Conservation (phyloP, 1,140 invertebrate genomes). For the Drosophila fuyamai region DNA sequence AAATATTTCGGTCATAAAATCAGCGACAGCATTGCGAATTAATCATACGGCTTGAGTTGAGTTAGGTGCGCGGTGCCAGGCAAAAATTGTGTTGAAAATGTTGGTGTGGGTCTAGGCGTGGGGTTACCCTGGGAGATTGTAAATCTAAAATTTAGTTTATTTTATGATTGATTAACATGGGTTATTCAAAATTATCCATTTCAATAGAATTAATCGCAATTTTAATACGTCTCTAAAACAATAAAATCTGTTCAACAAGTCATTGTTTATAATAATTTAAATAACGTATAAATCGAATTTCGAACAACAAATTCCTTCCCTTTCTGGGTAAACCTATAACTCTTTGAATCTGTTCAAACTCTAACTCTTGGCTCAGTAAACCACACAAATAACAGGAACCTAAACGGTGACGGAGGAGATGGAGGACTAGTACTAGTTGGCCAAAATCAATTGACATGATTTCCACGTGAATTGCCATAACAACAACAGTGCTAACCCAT, state of each 20-base stretch:
- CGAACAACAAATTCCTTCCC: too few relatives aligned
- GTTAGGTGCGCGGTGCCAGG: constrained; percentile 59
- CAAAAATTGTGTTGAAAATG: constrained; percentile 1
- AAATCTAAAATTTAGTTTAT: too few relatives aligned
- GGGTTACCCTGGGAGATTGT: constrained; percentile 3
- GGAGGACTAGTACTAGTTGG: constrained; percentile 4
- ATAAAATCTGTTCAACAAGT: too few relatives aligned
- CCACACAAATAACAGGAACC: constrained; percentile 19
- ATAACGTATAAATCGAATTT: too few relatives aligned
- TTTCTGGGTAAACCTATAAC: not conserved
- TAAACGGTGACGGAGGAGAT: not conserved
- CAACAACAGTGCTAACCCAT: constrained; percentile 45
- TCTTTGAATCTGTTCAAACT: not conserved
- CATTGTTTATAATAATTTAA: too few relatives aligned
- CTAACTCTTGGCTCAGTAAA: constrained; percentile 10
- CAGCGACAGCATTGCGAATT: constrained; percentile 71
- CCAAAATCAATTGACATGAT: constrained; percentile 79
- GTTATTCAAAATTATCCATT: too few relatives aligned
- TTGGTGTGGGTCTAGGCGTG: not conserved
- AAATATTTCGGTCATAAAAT: constrained; percentile 75
- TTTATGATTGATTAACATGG: too few relatives aligned
- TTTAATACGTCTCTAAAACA: too few relatives aligned
- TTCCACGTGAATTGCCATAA: constrained; percentile 46
- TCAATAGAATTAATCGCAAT: too few relatives aligned
- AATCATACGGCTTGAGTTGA: constrained; percentile 62